Evolutionary conservation across 1,140 invertebrate genomes (phyloP), one percentile per base, ranked within the genome.

Genomic region (Drosophila bocqueti): DNA sequence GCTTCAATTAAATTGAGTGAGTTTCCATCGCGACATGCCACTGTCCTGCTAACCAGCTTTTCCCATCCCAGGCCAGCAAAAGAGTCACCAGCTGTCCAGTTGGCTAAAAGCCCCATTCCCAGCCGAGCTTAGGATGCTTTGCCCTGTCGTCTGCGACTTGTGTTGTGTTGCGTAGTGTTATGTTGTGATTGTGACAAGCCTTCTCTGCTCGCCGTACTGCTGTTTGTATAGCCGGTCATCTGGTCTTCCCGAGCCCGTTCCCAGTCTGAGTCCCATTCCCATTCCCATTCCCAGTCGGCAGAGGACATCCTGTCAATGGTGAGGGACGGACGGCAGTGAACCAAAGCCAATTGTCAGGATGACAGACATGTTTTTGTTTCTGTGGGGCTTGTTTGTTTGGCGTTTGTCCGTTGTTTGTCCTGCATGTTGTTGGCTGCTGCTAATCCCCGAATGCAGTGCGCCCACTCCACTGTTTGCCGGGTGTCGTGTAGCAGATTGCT

Each of bases 271-370:
- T 24, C 31, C 21, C 36, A 24, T n/a, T 34, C 58, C 21, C 36
- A 24, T n/a, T 34, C 58, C 58, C 59, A 21, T 2, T 58, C 21
- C n/a, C 43, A 21, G 4, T 45, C 10, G 0, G 11, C 42, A 21
- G 43, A 26, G 36, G 29, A 55, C 49, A 40, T 68, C 52, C 69
- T 60, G 69, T 73, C 69, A 73, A 73, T 73, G 69, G 54, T 50
- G 55, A 49, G 67, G 45, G 65, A 72, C 43, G 21, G 49, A 52
- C 1, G 50, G 42, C 63, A 71, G 69, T 45, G 43, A 68, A 55
- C 50, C 82, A 85, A 81, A 85, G 82, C 82, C 82, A 85, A 85
- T 85, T 85, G 82, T 85, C 82, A 81, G 82, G 68, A 85, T 85
- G 81, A 84, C 83, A 86, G 85, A 86, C 84, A 75, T 82, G 76